These are phyloP conservation scores for Zophobas morio DNA, from an alignment of 1,140 invertebrate species.

Conservation along the genomic window DNA sequence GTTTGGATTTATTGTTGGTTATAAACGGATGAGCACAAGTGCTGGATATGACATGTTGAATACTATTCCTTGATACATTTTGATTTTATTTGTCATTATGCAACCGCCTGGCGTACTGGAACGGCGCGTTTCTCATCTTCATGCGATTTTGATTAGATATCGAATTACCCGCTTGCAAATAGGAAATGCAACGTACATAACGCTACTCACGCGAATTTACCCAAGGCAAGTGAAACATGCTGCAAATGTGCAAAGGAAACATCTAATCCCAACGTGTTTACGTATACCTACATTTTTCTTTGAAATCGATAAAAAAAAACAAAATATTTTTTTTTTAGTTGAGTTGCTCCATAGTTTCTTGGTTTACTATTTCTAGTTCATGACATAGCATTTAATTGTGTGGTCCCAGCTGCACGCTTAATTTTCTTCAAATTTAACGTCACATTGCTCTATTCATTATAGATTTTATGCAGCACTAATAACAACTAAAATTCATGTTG, in stretches of 20 bases:
- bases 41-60: slow-evolving; percentile 11
- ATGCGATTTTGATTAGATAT: slow-evolving; percentile 30
- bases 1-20: slow-evolving; percentile 13
- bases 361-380: too few species aligned
- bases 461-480: too few species aligned
- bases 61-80: slow-evolving; percentile 18
- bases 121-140: not conserved
- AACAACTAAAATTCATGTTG: too few species aligned
- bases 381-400: too few species aligned
- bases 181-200: slow-evolving; percentile 1
- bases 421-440: too few species aligned
- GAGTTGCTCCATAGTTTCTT: too few species aligned
- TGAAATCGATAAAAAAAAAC: too few species aligned
- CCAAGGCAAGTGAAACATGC: not conserved
- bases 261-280: not conserved
- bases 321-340: too few species aligned
- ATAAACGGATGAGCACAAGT: slow-evolving; percentile 14
- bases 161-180: slow-evolving; percentile 30
- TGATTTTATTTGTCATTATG: slow-evolving; percentile 31
- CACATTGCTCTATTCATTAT: too few species aligned
- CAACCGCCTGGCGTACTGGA: slow-evolving; percentile 1
- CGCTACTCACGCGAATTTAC: not conserved
- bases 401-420: too few species aligned
- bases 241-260: not conserved
- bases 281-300: too few species aligned